These are phyloP conservation scores for Pseudolaguvia tuberculata DNA, from an alignment of 2,113 vertebrate species.

Conservation along the genomic window DNA sequence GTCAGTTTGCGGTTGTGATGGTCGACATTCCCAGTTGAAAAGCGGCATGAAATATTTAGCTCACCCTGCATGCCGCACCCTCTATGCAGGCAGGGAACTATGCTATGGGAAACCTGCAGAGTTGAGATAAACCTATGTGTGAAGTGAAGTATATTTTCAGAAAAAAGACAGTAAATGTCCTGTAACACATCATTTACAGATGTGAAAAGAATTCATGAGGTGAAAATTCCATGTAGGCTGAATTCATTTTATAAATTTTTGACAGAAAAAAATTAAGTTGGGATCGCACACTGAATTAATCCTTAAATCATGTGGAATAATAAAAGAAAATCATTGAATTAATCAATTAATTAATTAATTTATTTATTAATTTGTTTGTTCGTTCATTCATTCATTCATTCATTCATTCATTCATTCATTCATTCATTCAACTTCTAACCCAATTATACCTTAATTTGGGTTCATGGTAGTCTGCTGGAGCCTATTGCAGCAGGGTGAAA, in stretches of 20 bases:
- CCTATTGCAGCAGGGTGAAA: too few species aligned
- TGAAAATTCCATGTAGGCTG: not conserved
- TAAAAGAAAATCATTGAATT: not conserved
- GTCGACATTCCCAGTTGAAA: conserved; percentile 7
- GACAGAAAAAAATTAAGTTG: not conserved
- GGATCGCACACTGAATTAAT: not conserved
- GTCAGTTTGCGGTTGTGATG: conserved; percentile 20
- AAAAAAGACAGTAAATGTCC: not conserved
- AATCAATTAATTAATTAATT: too few species aligned
- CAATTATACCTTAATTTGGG: too few species aligned
- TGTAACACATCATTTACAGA: not conserved
- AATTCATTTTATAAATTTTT: not conserved
- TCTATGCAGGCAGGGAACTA: not conserved
- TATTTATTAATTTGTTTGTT: too few species aligned
- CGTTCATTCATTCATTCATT: too few species aligned
- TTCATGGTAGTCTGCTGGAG: too few species aligned
- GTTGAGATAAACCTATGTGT: conserved; percentile 12
- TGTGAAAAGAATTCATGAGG: conserved; percentile 1
- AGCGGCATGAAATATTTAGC: conserved; percentile 17
- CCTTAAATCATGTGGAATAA: not conserved
- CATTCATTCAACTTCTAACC: too few species aligned
- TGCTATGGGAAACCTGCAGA: not conserved
- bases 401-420: too few species aligned
- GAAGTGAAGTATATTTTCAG: conserved; percentile 9
- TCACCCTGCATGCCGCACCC: not conserved